Evolutionary conservation across 2,888 invertebrate genomes (phyloP).

Genomic region (Sarcophaga variegata): DNA sequence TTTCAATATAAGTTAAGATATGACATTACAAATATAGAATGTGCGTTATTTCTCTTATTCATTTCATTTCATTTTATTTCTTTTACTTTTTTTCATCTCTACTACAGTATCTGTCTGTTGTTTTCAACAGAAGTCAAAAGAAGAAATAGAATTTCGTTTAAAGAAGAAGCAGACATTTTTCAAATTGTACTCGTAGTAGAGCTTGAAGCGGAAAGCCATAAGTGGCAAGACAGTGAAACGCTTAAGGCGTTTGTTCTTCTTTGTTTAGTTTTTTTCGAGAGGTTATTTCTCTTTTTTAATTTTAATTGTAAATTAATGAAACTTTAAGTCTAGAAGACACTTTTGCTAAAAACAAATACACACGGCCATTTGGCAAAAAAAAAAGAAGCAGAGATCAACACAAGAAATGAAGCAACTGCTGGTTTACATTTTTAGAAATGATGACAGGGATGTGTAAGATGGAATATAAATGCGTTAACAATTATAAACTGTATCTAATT

Average conservation of each 20-base stretch:
- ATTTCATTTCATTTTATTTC: too few species aligned
- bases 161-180: conserved; percentile 43
- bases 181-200: conserved; percentile 22
- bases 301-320: background rate
- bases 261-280: background rate
- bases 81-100: background rate
- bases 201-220: background rate
- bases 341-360: background rate
- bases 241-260: background rate
- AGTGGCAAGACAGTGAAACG: background rate
- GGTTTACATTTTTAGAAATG: too few species aligned
- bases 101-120: background rate
- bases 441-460: too few species aligned
- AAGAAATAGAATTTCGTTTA: conserved; percentile 18
- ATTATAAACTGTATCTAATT: too few species aligned
- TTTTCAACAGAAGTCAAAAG: background rate
- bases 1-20: conserved; percentile 68
- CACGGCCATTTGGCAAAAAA: too few species aligned
- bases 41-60: conserved; percentile 36
- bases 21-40: conserved; percentile 68
- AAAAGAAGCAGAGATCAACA: too few species aligned
- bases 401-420: too few species aligned
- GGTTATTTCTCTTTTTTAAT: too few species aligned
- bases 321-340: background rate
- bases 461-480: too few species aligned